phyloP scores from a whole-genome alignment of 2,888 invertebrate species.

The Trisateles emortualis region DNA sequence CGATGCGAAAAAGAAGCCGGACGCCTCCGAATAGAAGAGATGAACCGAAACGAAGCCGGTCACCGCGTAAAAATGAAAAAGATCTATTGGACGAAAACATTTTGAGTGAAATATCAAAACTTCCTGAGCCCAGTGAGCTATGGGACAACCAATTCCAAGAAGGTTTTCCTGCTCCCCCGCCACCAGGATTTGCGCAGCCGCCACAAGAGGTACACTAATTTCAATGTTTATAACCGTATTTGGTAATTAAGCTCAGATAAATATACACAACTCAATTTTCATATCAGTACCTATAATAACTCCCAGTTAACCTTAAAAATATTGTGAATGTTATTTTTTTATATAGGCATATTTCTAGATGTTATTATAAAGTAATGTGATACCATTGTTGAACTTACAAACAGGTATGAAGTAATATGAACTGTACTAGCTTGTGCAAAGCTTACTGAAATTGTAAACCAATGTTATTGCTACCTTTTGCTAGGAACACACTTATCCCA shows the following conservation, averaged over 20 bases:
- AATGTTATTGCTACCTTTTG: not conserved
- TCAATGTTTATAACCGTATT: too few relatives aligned
- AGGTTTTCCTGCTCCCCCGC: slow-evolving; percentile 50
- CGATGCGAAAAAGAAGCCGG: slow-evolving; percentile 64
- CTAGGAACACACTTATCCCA: not conserved
- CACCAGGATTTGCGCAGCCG: slow-evolving; percentile 48
- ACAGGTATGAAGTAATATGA: not conserved
- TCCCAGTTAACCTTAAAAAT: not conserved
- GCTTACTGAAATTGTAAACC: slow-evolving; percentile 10
- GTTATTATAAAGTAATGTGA: too few relatives aligned
- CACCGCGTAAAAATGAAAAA: slow-evolving; percentile 73
- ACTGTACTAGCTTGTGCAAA: not conserved
- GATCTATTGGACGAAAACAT: slow-evolving; percentile 77
- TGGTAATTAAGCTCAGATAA: too few relatives aligned
- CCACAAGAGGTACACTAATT: slow-evolving; percentile 57
- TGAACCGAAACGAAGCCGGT: slow-evolving; percentile 57
- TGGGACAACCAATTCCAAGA: slow-evolving; percentile 79
- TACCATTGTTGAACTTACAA: too few relatives aligned
- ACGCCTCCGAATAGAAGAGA: slow-evolving; percentile 41
- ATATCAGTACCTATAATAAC: too few relatives aligned
- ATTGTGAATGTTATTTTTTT: not conserved
- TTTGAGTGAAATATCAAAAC: slow-evolving; percentile 75
- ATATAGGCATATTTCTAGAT: not conserved
- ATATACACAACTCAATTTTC: not conserved
- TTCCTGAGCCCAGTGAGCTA: slow-evolving; percentile 78